phyloP scores from a whole-genome alignment of 2,113 vertebrate species.

The Sciurus niger region DNA sequence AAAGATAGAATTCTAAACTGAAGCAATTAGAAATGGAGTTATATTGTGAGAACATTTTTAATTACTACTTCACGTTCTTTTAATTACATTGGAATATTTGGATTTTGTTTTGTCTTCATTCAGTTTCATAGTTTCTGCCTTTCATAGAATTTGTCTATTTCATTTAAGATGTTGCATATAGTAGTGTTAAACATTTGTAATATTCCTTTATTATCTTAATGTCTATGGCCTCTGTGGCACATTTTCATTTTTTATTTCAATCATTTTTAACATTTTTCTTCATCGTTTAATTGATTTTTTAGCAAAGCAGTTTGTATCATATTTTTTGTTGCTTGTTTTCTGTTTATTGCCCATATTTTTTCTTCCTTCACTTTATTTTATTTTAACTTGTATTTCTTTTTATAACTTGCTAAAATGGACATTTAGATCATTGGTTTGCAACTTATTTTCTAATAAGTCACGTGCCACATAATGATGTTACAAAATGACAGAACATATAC shows the following conservation, averaged over 20 bases:
- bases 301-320: not conserved
- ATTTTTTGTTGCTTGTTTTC: conserved; percentile 41
- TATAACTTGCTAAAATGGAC: not conserved
- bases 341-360: conserved; percentile 45
- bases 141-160: conserved; percentile 41
- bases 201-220: conserved; percentile 15
- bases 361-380: not conserved
- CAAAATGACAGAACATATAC: not conserved
- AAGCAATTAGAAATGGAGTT: not conserved
- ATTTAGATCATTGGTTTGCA: conserved; percentile 11
- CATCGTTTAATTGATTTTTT: not conserved
- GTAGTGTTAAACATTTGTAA: conserved; percentile 1
- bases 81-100: not conserved
- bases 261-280: conserved; percentile 15
- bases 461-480: not conserved
- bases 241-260: conserved; percentile 52
- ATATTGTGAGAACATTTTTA: not conserved
- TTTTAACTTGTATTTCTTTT: conserved; percentile 41
- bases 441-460: not conserved
- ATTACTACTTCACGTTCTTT: conserved; percentile 39
- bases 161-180: not conserved
- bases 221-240: not conserved
- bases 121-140: not conserved
- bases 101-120: not conserved
- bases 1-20: not conserved